A percentile compares a stretch with the other conserved stretches of the same genome.
These are phyloP conservation scores for Falco peregrinus DNA, from an alignment of 2,797 vertebrate genomes.

Conservation along the genomic window DNA sequence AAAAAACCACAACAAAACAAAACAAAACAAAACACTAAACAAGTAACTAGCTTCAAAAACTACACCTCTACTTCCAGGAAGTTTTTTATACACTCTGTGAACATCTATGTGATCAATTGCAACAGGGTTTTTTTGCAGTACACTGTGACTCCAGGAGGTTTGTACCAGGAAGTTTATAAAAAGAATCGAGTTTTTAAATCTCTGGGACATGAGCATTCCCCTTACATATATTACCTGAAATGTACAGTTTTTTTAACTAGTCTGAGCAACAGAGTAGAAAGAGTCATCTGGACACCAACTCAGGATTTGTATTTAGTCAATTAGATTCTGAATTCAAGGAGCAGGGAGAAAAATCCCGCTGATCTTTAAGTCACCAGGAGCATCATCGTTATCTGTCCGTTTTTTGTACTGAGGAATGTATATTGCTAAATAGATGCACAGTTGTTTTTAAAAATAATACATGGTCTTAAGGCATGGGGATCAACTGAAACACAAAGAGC, in stretches of 20 bases:
- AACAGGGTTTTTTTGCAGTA: not conserved
- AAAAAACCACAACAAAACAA: not conserved
- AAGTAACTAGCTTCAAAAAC: not conserved
- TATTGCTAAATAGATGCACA: not conserved
- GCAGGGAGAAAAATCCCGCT: not conserved
- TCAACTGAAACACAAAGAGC: not conserved
- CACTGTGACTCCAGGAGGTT: not conserved
- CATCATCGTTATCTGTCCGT: not conserved
- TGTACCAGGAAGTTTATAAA: rapidly evolving
- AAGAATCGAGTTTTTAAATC: not conserved
- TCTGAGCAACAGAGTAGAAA: rapidly evolving
- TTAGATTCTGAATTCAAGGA: not conserved
- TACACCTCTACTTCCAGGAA: not conserved
- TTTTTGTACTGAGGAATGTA: not conserved
- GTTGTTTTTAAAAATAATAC: not conserved
- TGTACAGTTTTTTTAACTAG: not conserved
- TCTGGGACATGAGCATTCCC: not conserved
- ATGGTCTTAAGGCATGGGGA: not conserved
- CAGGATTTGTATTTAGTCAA: not conserved
- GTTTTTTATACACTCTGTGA: not conserved
- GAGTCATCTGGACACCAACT: not conserved
- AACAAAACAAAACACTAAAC: not conserved
- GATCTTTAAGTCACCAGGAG: not conserved
- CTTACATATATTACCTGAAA: not conserved
- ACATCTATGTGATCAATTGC: not conserved